phyloP scores from a whole-genome alignment of 1,140 invertebrate species.

The Danaus melanippus region DNA sequence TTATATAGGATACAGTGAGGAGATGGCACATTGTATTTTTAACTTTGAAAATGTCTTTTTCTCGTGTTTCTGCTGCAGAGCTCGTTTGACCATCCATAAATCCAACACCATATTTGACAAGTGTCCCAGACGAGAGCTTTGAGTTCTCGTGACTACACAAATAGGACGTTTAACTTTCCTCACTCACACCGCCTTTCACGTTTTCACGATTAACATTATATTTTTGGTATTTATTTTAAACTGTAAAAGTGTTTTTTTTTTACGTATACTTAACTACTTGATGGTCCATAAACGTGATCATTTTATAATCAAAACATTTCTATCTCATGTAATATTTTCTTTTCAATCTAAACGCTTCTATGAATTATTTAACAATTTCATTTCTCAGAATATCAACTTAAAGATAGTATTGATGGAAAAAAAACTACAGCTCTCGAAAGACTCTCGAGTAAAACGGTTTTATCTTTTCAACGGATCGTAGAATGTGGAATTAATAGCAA shows the following conservation, averaged over 20 bases:
- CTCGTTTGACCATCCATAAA: conserved; percentile 10
- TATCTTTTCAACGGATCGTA: too few relatives aligned
- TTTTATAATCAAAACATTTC: too few relatives aligned
- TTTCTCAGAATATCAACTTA: conserved; percentile 8
- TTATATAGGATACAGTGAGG: too few relatives aligned
- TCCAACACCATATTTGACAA: conserved; percentile 31
- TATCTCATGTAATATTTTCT: neutral
- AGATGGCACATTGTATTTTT: too few relatives aligned
- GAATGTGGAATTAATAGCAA: too few relatives aligned
- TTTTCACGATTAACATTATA: neutral
- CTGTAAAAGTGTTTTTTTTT: too few relatives aligned
- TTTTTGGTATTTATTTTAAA: too few relatives aligned
- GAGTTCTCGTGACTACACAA: conserved; percentile 44
- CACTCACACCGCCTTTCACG: conserved; percentile 34
- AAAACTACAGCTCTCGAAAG: too few relatives aligned
- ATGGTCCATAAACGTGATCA: too few relatives aligned
- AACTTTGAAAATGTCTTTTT: conserved; percentile 1
- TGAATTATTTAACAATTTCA: conserved; percentile 16
- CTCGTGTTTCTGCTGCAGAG: conserved; percentile 11
- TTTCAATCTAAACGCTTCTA: conserved; percentile 9
- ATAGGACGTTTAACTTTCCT: conserved; percentile 37
- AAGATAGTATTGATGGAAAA: too few relatives aligned
- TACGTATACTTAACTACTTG: too few relatives aligned
- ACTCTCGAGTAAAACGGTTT: too few relatives aligned
- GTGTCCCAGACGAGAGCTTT: conserved; percentile 31